Evolutionary conservation across 2,113 vertebrate genomes (phyloP).

Genomic region (Sebastes fasciatus): DNA sequence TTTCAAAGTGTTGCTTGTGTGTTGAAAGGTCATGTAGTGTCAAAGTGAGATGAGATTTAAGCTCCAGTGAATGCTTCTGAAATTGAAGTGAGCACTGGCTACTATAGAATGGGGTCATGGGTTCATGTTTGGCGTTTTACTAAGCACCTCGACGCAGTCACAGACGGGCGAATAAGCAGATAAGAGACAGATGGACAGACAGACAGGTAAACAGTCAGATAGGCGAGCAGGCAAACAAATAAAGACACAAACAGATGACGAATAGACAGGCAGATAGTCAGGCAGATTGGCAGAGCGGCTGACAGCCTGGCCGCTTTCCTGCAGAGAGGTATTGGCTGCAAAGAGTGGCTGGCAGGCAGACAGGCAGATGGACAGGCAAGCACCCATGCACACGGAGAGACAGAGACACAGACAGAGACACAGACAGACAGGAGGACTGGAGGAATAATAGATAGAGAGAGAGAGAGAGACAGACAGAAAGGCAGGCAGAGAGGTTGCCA

Average conservation of each 20-base stretch:
- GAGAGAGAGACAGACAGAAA: slow-evolving; percentile 51
- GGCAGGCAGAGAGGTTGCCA: slow-evolving; percentile 61
- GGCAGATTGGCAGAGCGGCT: slow-evolving; percentile 75
- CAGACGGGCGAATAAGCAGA: slow-evolving; percentile 50
- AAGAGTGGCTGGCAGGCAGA: slow-evolving; percentile 76
- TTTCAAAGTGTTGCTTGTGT: background rate
- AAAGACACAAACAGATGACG: slow-evolving; percentile 73
- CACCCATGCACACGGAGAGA: slow-evolving; percentile 47
- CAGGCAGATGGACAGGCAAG: slow-evolving; percentile 76
- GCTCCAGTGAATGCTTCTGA: slow-evolving; percentile 6
- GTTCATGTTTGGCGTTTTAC: slow-evolving; percentile 45
- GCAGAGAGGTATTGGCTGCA: slow-evolving; percentile 70
- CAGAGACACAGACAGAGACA: slow-evolving; percentile 51
- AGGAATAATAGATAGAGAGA: slow-evolving; percentile 56
- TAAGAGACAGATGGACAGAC: slow-evolving; percentile 60
- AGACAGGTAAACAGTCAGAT: slow-evolving; percentile 73
- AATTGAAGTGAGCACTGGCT: slow-evolving; percentile 5
- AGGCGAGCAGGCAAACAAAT: slow-evolving; percentile 68
- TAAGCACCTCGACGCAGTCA: slow-evolving; percentile 9
- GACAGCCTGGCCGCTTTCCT: slow-evolving; percentile 75
- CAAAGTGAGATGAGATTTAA: slow-evolving; percentile 3
- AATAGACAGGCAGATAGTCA: slow-evolving; percentile 70
- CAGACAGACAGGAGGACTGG: slow-evolving; percentile 63
- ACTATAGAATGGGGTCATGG: background rate
- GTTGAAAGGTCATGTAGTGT: background rate